phyloP scores from a whole-genome alignment of 2,113 vertebrate species.

The Malurus cyaneus region DNA sequence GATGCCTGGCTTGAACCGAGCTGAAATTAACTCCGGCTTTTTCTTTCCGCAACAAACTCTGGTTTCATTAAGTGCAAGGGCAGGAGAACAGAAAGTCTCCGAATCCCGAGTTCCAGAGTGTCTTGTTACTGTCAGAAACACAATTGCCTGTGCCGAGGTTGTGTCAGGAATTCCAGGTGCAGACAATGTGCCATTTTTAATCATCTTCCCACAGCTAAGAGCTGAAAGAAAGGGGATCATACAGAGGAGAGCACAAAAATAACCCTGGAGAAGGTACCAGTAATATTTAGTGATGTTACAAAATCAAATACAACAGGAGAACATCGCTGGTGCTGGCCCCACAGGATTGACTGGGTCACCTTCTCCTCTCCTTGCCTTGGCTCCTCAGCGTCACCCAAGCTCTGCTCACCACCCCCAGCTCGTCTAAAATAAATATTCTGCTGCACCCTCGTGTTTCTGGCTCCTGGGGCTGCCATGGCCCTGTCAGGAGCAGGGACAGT shows the following conservation, averaged over 20 bases:
- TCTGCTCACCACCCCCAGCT: background rate
- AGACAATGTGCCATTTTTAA: slow-evolving; percentile 51
- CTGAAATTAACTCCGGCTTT: slow-evolving; percentile 62
- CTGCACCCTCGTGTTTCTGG: background rate
- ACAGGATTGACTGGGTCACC: background rate
- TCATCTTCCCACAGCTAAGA: slow-evolving; percentile 21
- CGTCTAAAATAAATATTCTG: background rate
- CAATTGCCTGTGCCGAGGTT: slow-evolving; percentile 31
- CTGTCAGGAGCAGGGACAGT: background rate
- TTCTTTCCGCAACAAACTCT: slow-evolving; percentile 48
- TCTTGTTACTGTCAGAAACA: slow-evolving; percentile 62
- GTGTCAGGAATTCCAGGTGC: slow-evolving; percentile 50
- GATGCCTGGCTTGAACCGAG: slow-evolving; percentile 34
- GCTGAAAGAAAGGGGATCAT: background rate
- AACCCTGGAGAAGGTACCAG: background rate
- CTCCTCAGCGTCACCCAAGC: background rate
- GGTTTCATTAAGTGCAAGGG: slow-evolving; percentile 66
- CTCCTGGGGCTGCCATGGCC: background rate
- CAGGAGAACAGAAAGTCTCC: slow-evolving; percentile 59
- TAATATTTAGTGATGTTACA: background rate
- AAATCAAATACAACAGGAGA: background rate
- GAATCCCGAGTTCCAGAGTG: background rate
- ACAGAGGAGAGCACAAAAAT: background rate
- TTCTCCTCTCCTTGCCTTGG: background rate
- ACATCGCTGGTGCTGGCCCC: accelerated